Base-by-base conservation (phyloP, 1,140 invertebrate species). In the Ptiloglossa arizonensis region DNA sequence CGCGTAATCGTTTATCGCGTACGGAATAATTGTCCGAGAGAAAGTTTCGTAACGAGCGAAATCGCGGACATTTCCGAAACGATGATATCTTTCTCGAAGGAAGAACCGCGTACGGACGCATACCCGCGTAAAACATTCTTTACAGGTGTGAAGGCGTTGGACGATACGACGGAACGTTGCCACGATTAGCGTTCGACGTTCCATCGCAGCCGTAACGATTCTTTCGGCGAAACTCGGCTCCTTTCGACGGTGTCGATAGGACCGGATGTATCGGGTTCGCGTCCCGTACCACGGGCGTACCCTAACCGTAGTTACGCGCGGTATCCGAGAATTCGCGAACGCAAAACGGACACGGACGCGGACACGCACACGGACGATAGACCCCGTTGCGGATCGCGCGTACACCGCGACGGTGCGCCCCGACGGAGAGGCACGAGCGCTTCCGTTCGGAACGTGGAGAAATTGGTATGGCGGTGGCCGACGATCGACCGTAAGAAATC, bases 381-480 rank as follows among this genome's bases (percentile, higher is more conserved):
- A 70, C 68, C 50, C 27, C 46, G 69, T 80, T 62, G 63, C 54
- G 48, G 73, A 62, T 52, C 48, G 66, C 46, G 59, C 66, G 50
- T 69, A 54, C 41, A 48, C 69, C 74, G 67, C 56, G 35, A 11
- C 72, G 54, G 54, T 35, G 44, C 68, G 57, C 56, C 48, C 74
- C 79, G 79, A 54, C 35, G n/a, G 54, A 57, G 24, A 69, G 57
- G 71, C 41, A 82, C 32, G 64, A 81, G 68, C 50, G 57, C 71
- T 85, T 81, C 79, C 56, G 70, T 35, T 83, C 78, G 74, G 72
- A 80, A 71, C 57, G 62, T 70, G 72, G 67, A n/a, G 79, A 86
- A 87, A 82, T 88, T 89, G 88, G 87, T 88, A 89, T 87, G 88
- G 88, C 82, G 85, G 81, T 87, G 86, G 81, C 82, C 75, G 78